Base-by-base conservation (phyloP, 2,113 vertebrate genomes). In the Gallinago paraguaiae region DNA sequence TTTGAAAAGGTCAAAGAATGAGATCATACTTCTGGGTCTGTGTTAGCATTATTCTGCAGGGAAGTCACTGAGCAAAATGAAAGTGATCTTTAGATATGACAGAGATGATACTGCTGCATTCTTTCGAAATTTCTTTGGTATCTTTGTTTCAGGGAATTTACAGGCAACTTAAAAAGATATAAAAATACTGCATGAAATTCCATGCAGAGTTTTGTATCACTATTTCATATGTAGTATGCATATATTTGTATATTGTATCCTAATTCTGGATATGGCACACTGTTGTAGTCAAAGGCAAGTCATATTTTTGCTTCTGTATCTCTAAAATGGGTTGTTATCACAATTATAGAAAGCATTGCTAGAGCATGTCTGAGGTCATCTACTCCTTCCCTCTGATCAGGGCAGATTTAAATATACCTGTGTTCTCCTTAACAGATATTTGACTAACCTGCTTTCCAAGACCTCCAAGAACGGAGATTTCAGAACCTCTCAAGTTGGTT, bases 11-110 rank as follows among this genome's bases (percentile, higher is more conserved):
- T 91, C 84, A 86, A 85, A 92, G 77, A 72, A 83, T 92, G 83
- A 96, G 86, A 76, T 74, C 24, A 13, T 90, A 39, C 91, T 95
- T 95, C 64, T 96, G 74, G 27, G 22, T 92, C 84, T 95, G 50
- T 54, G 87, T 59, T 93, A 91, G 88, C 10, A 64, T 90, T 57
- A 76, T 92, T 93, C 87, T 94, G 43, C 48, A 88, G 88, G 75
- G 67, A 94, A 96, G 28, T 93, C 71, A 78, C 65, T 93, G 95
- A 93, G 94, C 88, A 95, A 96, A 96, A 92, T 35, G 75, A 88
- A 96, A 97, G 53, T 72, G 68, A 68, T 79, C 30, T 94, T 97
- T 93, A 41, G 33, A 35, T 74, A 14, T 48, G 72, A 37, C 69
- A 90, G 60, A 91, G 85, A 69, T 8, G n/a, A 82, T 80, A 57